A percentile compares a stretch with the other conserved stretches of the same genome.
Conservation (phyloP, 2,888 invertebrate species). For the Callyntrura guangdongensis region DNA sequence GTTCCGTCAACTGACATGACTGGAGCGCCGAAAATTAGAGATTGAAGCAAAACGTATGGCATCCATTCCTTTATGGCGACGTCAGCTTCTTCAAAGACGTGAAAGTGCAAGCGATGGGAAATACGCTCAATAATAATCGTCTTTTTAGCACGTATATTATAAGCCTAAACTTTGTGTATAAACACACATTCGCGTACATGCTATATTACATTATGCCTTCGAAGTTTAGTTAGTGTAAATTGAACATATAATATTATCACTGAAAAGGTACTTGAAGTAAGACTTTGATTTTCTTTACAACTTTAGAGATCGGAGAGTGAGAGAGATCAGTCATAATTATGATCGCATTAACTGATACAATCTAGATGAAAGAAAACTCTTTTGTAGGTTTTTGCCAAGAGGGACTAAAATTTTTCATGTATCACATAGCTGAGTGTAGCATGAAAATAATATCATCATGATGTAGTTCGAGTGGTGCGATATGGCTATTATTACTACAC, state of each 20-base stretch:
- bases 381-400: slow-evolving; percentile 72
- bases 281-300: slow-evolving; percentile 26
- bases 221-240: slow-evolving; percentile 39
- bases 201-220: slow-evolving; percentile 5
- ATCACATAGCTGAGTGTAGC: slow-evolving; percentile 55
- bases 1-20: slow-evolving; percentile 90
- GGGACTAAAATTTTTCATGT: slow-evolving; percentile 72
- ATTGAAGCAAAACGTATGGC: slow-evolving; percentile 94
- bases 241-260: slow-evolving; percentile 50
- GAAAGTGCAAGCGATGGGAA: slow-evolving; percentile 85
- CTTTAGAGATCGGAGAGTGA: slow-evolving; percentile 62
- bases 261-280: slow-evolving; percentile 63
- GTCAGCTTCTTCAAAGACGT: slow-evolving; percentile 90
- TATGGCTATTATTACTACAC: neutral
- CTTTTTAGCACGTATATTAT: too few species aligned
- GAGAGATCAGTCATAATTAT: slow-evolving; percentile 79
- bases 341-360: slow-evolving; percentile 78
- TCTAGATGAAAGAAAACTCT: slow-evolving; percentile 77
- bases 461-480: slow-evolving; percentile 6
- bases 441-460: slow-evolving; percentile 40
- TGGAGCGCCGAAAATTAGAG: slow-evolving; percentile 93
- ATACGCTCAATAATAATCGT: slow-evolving; percentile 82
- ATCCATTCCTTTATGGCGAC: slow-evolving; percentile 97
- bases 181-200: slow-evolving; percentile 26
- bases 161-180: neutral